phyloP scores from a whole-genome alignment of 2,113 vertebrate genomes.

The Clarias batrachus region DNA sequence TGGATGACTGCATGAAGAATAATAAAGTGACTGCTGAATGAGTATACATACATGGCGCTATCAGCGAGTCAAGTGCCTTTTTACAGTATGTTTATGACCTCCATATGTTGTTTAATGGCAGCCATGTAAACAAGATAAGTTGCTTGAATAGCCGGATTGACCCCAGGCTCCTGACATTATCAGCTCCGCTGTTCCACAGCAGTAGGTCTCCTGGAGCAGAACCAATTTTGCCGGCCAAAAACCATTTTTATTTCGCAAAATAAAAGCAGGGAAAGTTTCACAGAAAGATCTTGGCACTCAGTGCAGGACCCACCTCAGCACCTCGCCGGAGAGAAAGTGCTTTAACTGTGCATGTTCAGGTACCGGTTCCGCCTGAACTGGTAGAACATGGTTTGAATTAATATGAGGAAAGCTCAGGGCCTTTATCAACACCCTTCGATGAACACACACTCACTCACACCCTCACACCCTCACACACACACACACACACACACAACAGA shows the following conservation, averaged over 20 bases:
- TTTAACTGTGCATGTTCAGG: constrained; percentile 9
- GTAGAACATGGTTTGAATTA: constrained; percentile 21
- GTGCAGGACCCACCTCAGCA: neutral
- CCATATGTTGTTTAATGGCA: neutral
- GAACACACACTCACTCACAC: neutral
- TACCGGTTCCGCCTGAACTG: neutral
- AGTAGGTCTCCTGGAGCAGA: neutral
- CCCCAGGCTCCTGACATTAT: constrained; percentile 16
- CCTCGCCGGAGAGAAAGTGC: neutral
- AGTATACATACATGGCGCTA: neutral
- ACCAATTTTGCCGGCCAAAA: constrained; percentile 13
- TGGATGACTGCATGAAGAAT: neutral
- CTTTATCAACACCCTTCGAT: constrained; percentile 31
- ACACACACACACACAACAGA: constrained; percentile 4
- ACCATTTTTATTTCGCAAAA: neutral
- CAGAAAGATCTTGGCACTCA: neutral
- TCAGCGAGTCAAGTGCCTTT: neutral
- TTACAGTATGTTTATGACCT: neutral
- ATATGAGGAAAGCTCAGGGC: constrained; percentile 29
- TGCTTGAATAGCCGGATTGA: neutral
- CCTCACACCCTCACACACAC: constrained; percentile 13
- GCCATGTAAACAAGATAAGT: constrained; percentile 2
- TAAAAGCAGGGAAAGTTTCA: neutral
- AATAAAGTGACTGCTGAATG: neutral
- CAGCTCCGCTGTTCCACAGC: constrained; percentile 10